These are phyloP conservation scores for Erynnis tages DNA, from an alignment of 2,888 invertebrate genomes.

Conservation along the genomic window DNA sequence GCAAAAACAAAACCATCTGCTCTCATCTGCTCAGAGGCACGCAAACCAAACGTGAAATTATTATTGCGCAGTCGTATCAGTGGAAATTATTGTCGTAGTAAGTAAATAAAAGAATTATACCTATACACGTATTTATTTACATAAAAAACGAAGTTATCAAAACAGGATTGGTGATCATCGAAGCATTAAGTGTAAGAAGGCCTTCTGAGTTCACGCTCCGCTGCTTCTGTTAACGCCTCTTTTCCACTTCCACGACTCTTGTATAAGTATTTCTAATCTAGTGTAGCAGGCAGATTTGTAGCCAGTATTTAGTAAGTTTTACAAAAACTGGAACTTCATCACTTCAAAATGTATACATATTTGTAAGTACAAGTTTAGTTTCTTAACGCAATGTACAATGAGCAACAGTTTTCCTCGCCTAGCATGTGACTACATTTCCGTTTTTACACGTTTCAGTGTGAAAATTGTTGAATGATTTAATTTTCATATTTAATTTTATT, in stretches of 20 bases:
- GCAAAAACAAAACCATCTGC: conserved; percentile 1
- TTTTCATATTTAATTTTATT: no score
- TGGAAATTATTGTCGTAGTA: not conserved
- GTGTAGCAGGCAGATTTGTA: no score
- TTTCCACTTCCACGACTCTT: conserved; percentile 29
- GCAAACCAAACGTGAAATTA: conserved; percentile 10
- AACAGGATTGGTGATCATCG: conserved; percentile 54
- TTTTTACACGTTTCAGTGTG: no score
- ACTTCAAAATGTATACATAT: no score
- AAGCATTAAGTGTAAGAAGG: conserved; percentile 48
- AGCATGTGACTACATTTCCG: no score
- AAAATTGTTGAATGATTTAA: no score
- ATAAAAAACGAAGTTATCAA: conserved; percentile 21
- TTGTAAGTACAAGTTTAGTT: no score
- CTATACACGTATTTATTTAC: conserved; percentile 12
- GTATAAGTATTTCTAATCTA: not conserved
- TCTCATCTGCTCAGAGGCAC: not conserved
- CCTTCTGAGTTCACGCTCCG: conserved; percentile 48
- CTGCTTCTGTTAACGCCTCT: conserved; percentile 50
- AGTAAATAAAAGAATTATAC: conserved; percentile 1
- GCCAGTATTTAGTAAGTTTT: no score
- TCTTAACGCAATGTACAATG: no score
- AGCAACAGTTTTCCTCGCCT: no score
- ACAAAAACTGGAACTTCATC: no score
- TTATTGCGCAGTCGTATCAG: conserved; percentile 3